Evolutionary conservation across 2,797 vertebrate species (phyloP).

Genomic region (Pantherophis vulpinus): DNA sequence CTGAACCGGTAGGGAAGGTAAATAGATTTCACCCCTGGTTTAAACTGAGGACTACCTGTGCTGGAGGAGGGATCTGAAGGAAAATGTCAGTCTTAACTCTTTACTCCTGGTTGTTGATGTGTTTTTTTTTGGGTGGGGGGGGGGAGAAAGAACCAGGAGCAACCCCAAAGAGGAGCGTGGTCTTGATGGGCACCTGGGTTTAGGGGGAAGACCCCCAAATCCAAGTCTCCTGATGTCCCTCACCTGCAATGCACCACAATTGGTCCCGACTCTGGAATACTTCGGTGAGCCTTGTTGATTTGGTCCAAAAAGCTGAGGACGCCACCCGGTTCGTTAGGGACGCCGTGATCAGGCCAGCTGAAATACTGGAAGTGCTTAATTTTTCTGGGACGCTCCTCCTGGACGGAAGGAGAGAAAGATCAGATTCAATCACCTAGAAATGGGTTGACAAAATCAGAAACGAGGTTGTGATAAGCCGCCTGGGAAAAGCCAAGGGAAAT

Average conservation of each 20-base stretch:
- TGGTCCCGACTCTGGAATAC: slow-evolving; percentile 78
- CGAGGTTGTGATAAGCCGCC: no score
- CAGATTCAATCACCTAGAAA: not conserved
- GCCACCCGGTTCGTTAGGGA: slow-evolving; percentile 83
- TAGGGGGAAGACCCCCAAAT: not conserved
- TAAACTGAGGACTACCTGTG: no score
- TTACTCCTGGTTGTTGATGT: not conserved
- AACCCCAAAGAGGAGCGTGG: not conserved
- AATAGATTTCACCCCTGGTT: no score
- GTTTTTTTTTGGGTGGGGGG: not conserved
- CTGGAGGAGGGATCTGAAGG: not conserved
- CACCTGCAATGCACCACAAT: slow-evolving; percentile 91
- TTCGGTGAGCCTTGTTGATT: slow-evolving; percentile 80
- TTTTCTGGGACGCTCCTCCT: slow-evolving; percentile 77
- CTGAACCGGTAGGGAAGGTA: no score
- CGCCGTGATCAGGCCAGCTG: slow-evolving; percentile 89
- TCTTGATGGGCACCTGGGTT: not conserved
- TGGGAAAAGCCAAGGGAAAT: no score
- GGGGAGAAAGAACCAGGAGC: not conserved
- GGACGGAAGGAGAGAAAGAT: not conserved
- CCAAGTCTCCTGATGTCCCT: fast-evolving
- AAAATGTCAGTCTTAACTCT: not conserved
- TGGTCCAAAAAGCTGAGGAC: slow-evolving; percentile 86
- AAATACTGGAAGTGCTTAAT: slow-evolving; percentile 90
- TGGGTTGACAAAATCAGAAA: no score